Evolutionary conservation across 2,113 vertebrate species (phyloP), one percentile per base, ranked within the genome.

Genomic region (Cercocebus atys): DNA sequence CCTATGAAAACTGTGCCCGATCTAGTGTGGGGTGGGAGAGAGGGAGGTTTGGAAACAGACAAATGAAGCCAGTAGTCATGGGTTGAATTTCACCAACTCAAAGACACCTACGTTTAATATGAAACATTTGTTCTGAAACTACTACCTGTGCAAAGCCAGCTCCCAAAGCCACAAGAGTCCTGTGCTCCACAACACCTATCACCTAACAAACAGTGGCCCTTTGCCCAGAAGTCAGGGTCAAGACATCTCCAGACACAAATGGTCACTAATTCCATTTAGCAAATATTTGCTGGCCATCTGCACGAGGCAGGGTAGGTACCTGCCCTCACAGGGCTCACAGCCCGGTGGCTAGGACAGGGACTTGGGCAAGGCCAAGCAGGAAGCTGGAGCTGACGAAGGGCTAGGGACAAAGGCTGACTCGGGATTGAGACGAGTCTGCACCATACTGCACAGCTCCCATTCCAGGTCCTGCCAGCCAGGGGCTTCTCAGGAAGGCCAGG

Each of bases 151-250:
- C 79, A 92, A 75, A 52, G 72, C 30, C 89, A 78, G 66, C 40
- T 50, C 86, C 85, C 5, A 66, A 14, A 35, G 11, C 82, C 61
- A 61, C 64, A 88, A 90, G 89, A 97, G 87, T 27, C 43, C 47
- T 30, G 80, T 0, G 0, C 68, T 52, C 14, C 13, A 40, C 5
- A 32, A 0, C 43, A n/a, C 18, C 17, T 0, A 32, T n/a, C 92
- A 30, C 10, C 25, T 35, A 45, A 45, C 25, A 30, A 45, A 45
- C 86, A 95, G 68, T 8, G 0, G 0, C 52, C 12, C 7, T 7
- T 59, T 81, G 2, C 16, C 47, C n/a, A 0, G 6, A 92, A 90
- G 88, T 47, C 12, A n/a, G 66, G 72, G 40, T 43, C 0, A 0
- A 64, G 73, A 75, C 66, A n/a, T 22, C 52, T 75, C 55, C 84